Evolutionary conservation across 1,140 invertebrate genomes (phyloP), one percentile per base, ranked within the genome.

Genomic region (fruit fly (Drosophila melanogaster)): DNA sequence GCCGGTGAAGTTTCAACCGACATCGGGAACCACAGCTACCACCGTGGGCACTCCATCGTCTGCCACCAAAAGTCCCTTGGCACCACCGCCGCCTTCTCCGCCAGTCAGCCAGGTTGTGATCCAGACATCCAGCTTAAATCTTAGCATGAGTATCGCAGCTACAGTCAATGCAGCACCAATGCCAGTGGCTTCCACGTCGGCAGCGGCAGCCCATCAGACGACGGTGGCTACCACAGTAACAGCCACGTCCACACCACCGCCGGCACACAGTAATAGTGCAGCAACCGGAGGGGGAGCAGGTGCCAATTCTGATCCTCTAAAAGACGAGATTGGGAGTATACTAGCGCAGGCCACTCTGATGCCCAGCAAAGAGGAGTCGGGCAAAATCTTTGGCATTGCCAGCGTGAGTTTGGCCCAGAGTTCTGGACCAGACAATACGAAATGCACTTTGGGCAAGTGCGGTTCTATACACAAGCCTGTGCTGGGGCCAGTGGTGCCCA

Each of bases 301-400:
- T 0, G 19, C 67, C 0, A 72, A 61, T 41, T 51, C 77, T 0
- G 90, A 91, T 79, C 86, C 90, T 0, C 56, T 91, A 0, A 91
- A 91, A 22, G 90, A 91, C 54, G 90, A 91, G 37, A 91, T 92
- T 7, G 89, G 87, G 4, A 92, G 85, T 62, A 91, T 92, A 3
- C 38, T 92, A 26, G 83, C 89, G 0, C 81, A 85, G 60, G 90
- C 90, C 2, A 92, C 91, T 24, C 78, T 92, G 0, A 92, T 92
- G 90, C 92, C 92, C 35, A 92, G 91, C 64, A 92, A 92, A 55
- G 92, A 92, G 64, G 92, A 92, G 44, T 92, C 92, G 0, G 91
- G 90, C 8, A 92, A 92, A 77, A 91, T 92, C 43, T 92, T 92
- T 71, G 92, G 92, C n/a, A 92, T 92, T 60, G 92, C 92, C 50